Base-by-base conservation (phyloP, 2,888 invertebrate genomes). In the Trilocha varians region DNA sequence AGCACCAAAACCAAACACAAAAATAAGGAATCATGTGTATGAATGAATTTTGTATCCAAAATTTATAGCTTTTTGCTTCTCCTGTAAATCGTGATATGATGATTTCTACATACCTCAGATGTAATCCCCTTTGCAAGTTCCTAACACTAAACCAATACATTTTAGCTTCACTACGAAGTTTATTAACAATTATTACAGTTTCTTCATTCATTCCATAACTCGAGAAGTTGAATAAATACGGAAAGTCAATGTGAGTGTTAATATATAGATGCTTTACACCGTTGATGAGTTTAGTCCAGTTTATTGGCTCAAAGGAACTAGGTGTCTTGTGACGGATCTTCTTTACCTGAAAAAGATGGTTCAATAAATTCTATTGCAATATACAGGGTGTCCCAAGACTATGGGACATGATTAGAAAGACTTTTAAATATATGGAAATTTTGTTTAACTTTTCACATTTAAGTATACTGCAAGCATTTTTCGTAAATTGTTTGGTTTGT, bases 231-330 rank as follows among this genome's bases (percentile, higher is more conserved):
- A 84, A 74, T 1, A 85, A 35, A 45, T 83, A 85, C 0, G 83
- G 71, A 42, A 79, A 82, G 37, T 78, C 75, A 0, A 47, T 45
- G 13, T 76, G 62, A 5, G 84, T 42, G 33, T 64, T 74, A 1
- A 65, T 46, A 45, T 79, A 82, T 0, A 85, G 47, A 1, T 55
- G 49, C 45, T 78, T 77, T 2, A 85, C 45, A 11, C 62, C 72
- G 38, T 53, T 70, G 35, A 84, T 78, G 1, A 85, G 61, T 18
- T 52, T 50, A 0, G 73, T 74, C 84, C 85, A 85, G 41, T 79
- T 59, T 0, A 82, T 60, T 15, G 59, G 58, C 4, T 60, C 62
- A 11, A 65, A 15, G 0, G 59, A 35, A 3, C 53, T 47, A 45
- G 67, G 66, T 1, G 59, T 47, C 0, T 67, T 55, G 6, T 61